A percentile compares a stretch with the other conserved stretches of the same genome.
Conservation (phyloP, 1,140 invertebrate species). For the Zaprionus ghesquierei region DNA sequence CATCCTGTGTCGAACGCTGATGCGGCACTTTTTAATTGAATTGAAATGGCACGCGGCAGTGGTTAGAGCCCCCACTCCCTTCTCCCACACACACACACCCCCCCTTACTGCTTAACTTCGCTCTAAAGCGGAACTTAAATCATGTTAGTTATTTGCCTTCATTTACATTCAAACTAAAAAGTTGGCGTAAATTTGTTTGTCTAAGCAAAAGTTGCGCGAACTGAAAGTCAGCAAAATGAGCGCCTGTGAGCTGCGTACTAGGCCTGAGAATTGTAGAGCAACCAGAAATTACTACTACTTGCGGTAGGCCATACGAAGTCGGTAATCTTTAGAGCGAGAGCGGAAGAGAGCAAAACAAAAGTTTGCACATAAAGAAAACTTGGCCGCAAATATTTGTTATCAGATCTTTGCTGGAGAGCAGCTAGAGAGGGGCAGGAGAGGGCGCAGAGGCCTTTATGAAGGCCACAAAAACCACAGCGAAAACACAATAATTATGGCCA, state of each 20-base stretch:
- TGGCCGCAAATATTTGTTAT: neutral
- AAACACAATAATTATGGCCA: neutral
- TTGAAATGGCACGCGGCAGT: constrained; percentile 50
- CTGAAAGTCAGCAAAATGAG: constrained; percentile 45
- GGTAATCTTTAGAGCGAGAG: neutral
- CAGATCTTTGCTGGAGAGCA: neutral
- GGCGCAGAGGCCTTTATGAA: neutral
- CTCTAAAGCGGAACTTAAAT: constrained; percentile 9
- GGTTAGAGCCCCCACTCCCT: neutral
- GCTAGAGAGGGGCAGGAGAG: neutral
- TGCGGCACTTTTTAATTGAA: constrained; percentile 81
- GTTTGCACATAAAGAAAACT: neutral
- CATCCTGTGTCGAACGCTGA: constrained; percentile 51
- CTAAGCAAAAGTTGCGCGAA: constrained; percentile 38
- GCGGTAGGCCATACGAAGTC: neutral
- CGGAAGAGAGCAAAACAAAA: neutral
- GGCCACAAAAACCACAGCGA: neutral
- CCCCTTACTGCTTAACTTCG: neutral
- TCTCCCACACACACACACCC: neutral
- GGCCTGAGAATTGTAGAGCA: neutral
- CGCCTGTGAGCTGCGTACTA: neutral
- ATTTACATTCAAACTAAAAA: constrained; percentile 59
- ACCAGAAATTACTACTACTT: neutral
- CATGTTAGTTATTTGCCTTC: constrained; percentile 64
- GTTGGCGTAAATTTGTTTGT: constrained; percentile 50